A percentile compares a stretch with the other conserved stretches of the same genome.
phyloP scores from a whole-genome alignment of 2,797 vertebrate species.

The Ctenosaura bakeri region DNA sequence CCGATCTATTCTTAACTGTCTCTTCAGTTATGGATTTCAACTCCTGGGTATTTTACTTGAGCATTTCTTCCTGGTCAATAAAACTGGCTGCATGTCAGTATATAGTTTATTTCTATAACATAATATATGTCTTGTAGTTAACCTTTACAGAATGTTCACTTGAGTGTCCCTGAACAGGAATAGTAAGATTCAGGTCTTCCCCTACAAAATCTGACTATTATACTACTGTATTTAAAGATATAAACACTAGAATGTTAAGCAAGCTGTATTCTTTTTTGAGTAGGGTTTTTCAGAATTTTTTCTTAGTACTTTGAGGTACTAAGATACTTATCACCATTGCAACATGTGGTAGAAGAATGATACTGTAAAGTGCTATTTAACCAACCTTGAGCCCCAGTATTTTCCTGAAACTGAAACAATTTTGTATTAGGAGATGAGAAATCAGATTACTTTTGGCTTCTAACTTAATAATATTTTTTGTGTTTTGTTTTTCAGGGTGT shows the following conservation, averaged over 20 bases:
- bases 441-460: constrained; percentile 32
- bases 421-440: constrained; percentile 27
- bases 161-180: neutral
- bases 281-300: neutral
- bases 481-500: constrained; percentile 85
- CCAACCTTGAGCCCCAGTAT: constrained; percentile 29
- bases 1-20: neutral
- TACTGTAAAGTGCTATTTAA: constrained; percentile 40
- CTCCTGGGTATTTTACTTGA: neutral
- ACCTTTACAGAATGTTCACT: neutral
- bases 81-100: neutral
- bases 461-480: constrained; percentile 45
- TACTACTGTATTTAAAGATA: constrained; percentile 22
- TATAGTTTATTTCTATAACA: neutral
- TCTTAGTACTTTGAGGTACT: neutral
- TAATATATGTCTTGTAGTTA: neutral
- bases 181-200: neutral
- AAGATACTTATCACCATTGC: constrained; percentile 17
- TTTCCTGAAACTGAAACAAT: constrained; percentile 28
- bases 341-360: constrained; percentile 36
- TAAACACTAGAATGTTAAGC: neutral
- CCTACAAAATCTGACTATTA: constrained; percentile 20
- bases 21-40: neutral
- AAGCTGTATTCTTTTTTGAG: neutral
- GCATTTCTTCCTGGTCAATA: neutral